A percentile compares a stretch with the other conserved stretches of the same genome.
Conservation (phyloP, 1,140 invertebrate species). For the Acromyrmex heyeri region DNA sequence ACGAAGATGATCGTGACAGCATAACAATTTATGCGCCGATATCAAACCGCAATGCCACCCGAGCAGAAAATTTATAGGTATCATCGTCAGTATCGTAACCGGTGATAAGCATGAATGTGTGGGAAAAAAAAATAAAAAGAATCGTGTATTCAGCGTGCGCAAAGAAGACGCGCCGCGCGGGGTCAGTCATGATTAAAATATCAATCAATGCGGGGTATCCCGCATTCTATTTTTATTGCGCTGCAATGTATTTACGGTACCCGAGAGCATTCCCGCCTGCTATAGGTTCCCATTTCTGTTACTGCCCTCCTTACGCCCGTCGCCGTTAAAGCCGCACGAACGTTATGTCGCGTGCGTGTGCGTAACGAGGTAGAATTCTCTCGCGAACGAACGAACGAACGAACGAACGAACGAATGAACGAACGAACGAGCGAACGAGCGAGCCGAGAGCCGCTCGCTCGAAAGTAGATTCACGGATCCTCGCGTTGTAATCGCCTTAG, state of each 20-base stretch:
- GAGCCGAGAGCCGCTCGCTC: conserved; percentile 43
- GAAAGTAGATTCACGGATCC: conserved; percentile 66
- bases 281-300: conserved; percentile 73
- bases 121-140: too few relatives aligned
- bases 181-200: conserved; percentile 43
- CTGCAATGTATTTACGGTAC: conserved; percentile 55
- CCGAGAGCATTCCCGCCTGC: conserved; percentile 57
- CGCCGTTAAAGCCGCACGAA: conserved; percentile 70
- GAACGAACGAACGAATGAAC: not conserved
- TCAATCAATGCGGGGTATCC: conserved; percentile 53
- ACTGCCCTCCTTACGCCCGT: conserved; percentile 68
- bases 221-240: conserved; percentile 61
- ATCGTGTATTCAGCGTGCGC: not conserved
- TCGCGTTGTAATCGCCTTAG: conserved; percentile 19
- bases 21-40: conserved; percentile 20
- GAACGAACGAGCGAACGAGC: conserved; percentile 18
- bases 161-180: not conserved
- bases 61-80: conserved; percentile 33
- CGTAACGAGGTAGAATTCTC: conserved; percentile 69
- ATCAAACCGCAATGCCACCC: conserved; percentile 29
- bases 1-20: not conserved
- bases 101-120: conserved; percentile 1
- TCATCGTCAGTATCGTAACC: not conserved
- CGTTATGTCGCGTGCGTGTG: conserved; percentile 66
- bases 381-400: conserved; percentile 17